Percentiles rank a stretch among this genome's conserved stretches.
phyloP scores from a whole-genome alignment of 2,797 vertebrate genomes.

The Threskiornis aethiopicus region DNA sequence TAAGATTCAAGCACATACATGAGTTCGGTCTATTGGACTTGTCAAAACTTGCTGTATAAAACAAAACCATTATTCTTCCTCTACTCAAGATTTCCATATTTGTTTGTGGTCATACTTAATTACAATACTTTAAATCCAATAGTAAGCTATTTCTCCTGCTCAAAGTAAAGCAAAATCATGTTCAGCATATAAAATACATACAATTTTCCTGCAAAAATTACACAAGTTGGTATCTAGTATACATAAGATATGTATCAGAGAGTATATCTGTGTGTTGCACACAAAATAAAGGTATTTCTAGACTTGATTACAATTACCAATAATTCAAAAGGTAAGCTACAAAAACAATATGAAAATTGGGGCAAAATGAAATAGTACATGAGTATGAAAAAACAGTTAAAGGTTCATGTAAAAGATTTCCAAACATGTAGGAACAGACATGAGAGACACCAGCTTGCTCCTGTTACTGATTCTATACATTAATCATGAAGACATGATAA shows the following conservation, averaged over 20 bases:
- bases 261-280: not conserved
- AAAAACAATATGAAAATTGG: not conserved
- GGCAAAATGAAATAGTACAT: not conserved
- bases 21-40: not conserved
- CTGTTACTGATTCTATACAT: not conserved
- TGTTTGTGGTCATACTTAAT: not conserved
- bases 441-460: not conserved
- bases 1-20: not conserved
- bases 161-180: not conserved
- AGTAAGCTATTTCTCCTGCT: not conserved
- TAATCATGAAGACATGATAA: slow-evolving; percentile 10
- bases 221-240: not conserved
- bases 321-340: not conserved
- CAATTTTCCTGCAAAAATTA: not conserved
- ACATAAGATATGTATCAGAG: not conserved
- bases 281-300: not conserved
- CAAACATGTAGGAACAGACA: not conserved
- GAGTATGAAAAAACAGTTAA: not conserved
- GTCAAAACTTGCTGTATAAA: not conserved
- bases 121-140: not conserved
- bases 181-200: not conserved
- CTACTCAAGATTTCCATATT: not conserved
- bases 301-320: not conserved
- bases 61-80: not conserved
- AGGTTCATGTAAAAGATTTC: not conserved